phyloP scores from a whole-genome alignment of 1,140 invertebrate genomes.

The Stegodyphus mimosarum region DNA sequence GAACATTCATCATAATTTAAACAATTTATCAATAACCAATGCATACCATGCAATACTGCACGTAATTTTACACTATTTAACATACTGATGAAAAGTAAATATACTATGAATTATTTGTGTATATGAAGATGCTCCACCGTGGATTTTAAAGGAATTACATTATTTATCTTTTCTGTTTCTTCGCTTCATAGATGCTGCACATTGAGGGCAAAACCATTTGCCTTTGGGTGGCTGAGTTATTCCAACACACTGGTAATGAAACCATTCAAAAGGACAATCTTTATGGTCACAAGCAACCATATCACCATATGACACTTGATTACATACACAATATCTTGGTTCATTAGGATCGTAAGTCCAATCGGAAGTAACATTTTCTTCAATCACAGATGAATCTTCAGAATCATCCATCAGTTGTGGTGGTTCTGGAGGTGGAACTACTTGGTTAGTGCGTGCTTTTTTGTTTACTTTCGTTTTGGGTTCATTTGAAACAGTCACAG shows the following conservation, averaged over 20 bases:
- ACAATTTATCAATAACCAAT: too few relatives aligned
- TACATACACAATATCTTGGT: slow-evolving; percentile 96
- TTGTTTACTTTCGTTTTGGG: slow-evolving; percentile 56
- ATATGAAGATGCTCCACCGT: too few relatives aligned
- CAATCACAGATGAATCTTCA: slow-evolving; percentile 66
- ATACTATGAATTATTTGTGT: too few relatives aligned
- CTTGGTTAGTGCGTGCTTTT: slow-evolving; percentile 22
- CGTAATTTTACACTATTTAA: too few relatives aligned
- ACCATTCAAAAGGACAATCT: slow-evolving; percentile 98
- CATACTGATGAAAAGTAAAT: too few relatives aligned
- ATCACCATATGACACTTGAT: slow-evolving; percentile 97
- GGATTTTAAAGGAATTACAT: background rate
- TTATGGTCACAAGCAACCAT: slow-evolving; percentile 99
- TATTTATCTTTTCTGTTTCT: slow-evolving; percentile 69
- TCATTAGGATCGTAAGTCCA: slow-evolving; percentile 74
- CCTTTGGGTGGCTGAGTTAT: slow-evolving; percentile 96
- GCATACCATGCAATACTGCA: too few relatives aligned
- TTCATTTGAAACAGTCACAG: slow-evolving; percentile 33
- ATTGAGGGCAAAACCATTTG: slow-evolving; percentile 98
- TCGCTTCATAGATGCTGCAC: slow-evolving; percentile 89
- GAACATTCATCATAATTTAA: too few relatives aligned
- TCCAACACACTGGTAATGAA: slow-evolving; percentile 97
- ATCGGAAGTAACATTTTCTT: slow-evolving; percentile 70
- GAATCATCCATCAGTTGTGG: slow-evolving; percentile 68
- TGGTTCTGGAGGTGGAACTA: slow-evolving; percentile 26